Conservation (phyloP, 2,797 vertebrate genomes). For the Mormyrops attenuatus region DNA sequence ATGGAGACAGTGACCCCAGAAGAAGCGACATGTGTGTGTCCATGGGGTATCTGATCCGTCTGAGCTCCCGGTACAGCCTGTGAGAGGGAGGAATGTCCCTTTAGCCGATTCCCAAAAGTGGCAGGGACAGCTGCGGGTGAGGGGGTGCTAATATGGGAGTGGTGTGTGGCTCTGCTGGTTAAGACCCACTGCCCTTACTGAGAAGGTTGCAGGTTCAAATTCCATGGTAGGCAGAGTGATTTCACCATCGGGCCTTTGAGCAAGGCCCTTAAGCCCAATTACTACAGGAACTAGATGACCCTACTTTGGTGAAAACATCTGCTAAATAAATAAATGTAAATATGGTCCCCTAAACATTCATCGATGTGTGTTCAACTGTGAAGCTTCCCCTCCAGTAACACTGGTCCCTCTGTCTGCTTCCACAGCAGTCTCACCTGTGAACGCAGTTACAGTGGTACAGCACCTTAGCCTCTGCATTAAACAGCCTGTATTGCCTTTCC, state of each 20-base stretch:
- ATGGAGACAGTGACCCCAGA: neutral
- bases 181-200: neutral
- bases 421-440: constrained; percentile 49
- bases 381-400: neutral
- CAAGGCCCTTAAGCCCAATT: neutral
- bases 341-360: neutral
- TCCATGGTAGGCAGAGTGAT: neutral
- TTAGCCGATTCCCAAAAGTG: neutral
- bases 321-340: neutral
- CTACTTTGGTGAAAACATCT: neutral
- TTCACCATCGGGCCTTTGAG: neutral
- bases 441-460: constrained; percentile 80
- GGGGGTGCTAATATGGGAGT: neutral
- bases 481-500: constrained; percentile 62
- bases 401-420: neutral
- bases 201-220: neutral
- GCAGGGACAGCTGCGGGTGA: neutral
- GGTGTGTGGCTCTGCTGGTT: neutral
- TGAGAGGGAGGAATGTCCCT: neutral
- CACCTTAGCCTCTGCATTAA: constrained; percentile 49
- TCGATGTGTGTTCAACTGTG: neutral
- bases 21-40: neutral
- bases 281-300: neutral
- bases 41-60: neutral
- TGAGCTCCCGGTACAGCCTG: neutral